Base-by-base conservation (phyloP, 2,888 invertebrate species). In the Noctua pronuba region DNA sequence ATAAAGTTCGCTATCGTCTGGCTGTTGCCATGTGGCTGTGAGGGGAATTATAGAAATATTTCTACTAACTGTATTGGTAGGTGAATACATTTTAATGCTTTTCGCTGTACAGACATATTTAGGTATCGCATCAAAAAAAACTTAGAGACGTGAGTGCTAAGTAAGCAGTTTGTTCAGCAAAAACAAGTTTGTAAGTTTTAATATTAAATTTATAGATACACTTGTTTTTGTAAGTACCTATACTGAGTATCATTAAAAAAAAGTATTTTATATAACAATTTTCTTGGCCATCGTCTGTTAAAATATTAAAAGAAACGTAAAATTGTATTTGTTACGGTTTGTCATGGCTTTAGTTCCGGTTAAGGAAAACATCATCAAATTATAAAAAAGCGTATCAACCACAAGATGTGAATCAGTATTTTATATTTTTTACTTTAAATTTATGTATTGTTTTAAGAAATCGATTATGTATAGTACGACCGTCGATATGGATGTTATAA, bases 301-400 rank as follows among this genome's bases (percentile, higher is more conserved):
- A 84, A 88, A 82, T 69, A 75, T 79, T 55, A 58, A 58, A 78
- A 79, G 73, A 79, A 76, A 82, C 16, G 66, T 81, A 46, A 85
- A 81, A 83, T 81, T 84, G 67, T 79, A 69, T 80, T 86, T 71
- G 82, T 83, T 82, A 83, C 81, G 87, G 80, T 58, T 79, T 83
- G 86, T 86, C 88, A 88, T 77, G 87, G 67, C 18, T 86, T 88
- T 88, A 49, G 88, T 88, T 88, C 62, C 72, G 79, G 84, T 73
- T 73, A 75, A 73, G 41, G 73, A 82, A 82, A 85, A 88, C 72
- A 82, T 79, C 80, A 75, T 83, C 79, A 64, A 72, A 73, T 52
- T 77, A 68, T 72, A 74, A 83, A 87, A 44, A 85, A 72, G 49
- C 74, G 75, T 69, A 60, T 73, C 75, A 72, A 82, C 24, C 66